Base-by-base conservation (phyloP, 2,113 vertebrate genomes). In the Cheilinus undulatus region DNA sequence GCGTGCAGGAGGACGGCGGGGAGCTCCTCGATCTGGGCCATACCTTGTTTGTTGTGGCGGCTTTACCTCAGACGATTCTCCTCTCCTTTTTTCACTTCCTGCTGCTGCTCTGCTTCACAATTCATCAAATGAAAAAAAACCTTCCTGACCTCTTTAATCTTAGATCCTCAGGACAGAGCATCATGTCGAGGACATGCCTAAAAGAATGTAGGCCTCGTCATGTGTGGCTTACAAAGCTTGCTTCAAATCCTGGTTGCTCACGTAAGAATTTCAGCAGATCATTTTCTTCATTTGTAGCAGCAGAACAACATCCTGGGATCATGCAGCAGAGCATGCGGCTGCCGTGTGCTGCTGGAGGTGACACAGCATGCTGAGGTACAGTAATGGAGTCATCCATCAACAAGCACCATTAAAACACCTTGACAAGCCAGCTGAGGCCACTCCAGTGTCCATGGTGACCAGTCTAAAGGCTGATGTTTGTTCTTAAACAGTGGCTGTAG, bases 371-470 rank as follows among this genome's bases (percentile, higher is more conserved):
- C 69, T 72, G 82, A 6, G 66, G 79, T 87, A 88, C 82, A 89
- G 87, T 92, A 92, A 92, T 92, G 78, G 90, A 91, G 80, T 87
- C 88, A 93, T 94, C 83, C 73, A 92, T 94, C 92, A 93, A 81
- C 86, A 54, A 56, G 72, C 53, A 45, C 87, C 83, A 89, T 88
- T 88, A 88, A 87, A 91, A 86, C 88, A 87, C 79, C 81, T 69
- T 84, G 86, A 90, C 86, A 92, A 78, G 76, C 83, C 86, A 85
- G 85, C 89, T 81, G 88, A 90, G 89, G 84, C 80, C 78, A 80
- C 70, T 79, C 59, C 65, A 79, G 84, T 85, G 86, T 69, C 76
- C 79, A 85, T 85, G 80, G 84, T 85, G 81, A 82, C 88, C 85
- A 83, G 58, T 69, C 49, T 68, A 78, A 86, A 84, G 84, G 81